Evolutionary conservation across 1,140 invertebrate species (phyloP).

Genomic region (Luehdorfia chinensis): DNA sequence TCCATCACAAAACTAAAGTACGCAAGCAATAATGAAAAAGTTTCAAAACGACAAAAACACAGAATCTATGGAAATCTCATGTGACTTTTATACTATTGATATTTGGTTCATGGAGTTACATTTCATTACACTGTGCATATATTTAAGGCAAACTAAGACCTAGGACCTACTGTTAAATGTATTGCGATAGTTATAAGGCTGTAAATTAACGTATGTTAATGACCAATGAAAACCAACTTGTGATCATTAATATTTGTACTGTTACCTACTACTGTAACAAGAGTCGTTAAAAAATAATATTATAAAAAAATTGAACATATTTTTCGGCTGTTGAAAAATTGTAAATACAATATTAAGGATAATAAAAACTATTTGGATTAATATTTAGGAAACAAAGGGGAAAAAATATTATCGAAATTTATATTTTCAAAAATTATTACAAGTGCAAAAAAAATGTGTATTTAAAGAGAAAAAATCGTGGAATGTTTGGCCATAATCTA

Average conservation of each 20-base stretch:
- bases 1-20: not conserved
- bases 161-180: constrained; percentile 68
- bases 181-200: constrained; percentile 66
- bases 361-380: constrained; percentile 76
- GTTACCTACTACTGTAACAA: constrained; percentile 76
- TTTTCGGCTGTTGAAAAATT: constrained; percentile 77
- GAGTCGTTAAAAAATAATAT: constrained; percentile 76
- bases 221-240: constrained; percentile 79
- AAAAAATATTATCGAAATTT: constrained; percentile 77
- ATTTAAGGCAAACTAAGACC: too few species aligned
- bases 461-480: constrained; percentile 49
- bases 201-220: constrained; percentile 78
- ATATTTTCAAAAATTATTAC: constrained; percentile 77
- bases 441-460: constrained; percentile 71
- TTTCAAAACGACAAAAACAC: too few species aligned
- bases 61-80: too few species aligned
- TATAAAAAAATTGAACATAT: constrained; percentile 75
- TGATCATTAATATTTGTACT: constrained; percentile 78
- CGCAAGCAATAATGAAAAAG: too few species aligned
- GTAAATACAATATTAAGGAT: constrained; percentile 76
- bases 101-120: too few species aligned
- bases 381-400: constrained; percentile 72
- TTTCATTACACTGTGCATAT: too few species aligned
- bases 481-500: constrained; percentile 73
- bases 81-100: too few species aligned